Conservation (phyloP, 2,888 invertebrate genomes). For the Ennomos erosarius region DNA sequence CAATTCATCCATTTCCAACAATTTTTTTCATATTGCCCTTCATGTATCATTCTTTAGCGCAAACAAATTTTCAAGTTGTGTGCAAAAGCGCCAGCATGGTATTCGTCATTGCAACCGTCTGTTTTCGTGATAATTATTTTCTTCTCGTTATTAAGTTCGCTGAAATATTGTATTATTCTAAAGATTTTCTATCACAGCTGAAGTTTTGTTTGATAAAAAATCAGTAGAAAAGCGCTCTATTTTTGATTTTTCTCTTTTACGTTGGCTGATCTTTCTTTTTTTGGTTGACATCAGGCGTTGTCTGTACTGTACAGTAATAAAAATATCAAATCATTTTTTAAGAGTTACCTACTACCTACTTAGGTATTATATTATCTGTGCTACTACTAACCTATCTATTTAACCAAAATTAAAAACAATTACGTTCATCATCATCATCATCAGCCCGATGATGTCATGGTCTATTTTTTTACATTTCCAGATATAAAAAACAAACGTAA, state of each 20-base stretch:
- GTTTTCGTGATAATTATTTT: constrained; percentile 17
- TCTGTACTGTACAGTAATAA: no score
- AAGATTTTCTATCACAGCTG: constrained; percentile 41
- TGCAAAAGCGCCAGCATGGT: constrained; percentile 7
- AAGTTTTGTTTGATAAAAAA: constrained; percentile 32
- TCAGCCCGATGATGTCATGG: no score
- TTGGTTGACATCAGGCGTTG: no score
- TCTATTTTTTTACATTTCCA: no score
- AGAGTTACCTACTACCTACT: no score
- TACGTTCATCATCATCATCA: no score
- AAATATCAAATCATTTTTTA: no score
- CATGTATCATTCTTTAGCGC: constrained; percentile 2
- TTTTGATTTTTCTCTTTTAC: background rate
- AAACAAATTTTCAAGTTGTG: constrained; percentile 19
- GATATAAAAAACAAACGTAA: no score
- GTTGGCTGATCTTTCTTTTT: no score
- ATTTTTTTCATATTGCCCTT: background rate
- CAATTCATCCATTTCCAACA: background rate
- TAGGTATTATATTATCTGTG: no score
- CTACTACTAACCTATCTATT: no score
- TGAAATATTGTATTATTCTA: constrained; percentile 49
- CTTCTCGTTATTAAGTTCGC: constrained; percentile 39
- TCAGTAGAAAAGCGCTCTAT: background rate
- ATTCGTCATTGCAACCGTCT: constrained; percentile 14
- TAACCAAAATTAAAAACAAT: no score